Conservation (phyloP, 92 coral and sea anemone species). For the Muricea muricata region DNA sequence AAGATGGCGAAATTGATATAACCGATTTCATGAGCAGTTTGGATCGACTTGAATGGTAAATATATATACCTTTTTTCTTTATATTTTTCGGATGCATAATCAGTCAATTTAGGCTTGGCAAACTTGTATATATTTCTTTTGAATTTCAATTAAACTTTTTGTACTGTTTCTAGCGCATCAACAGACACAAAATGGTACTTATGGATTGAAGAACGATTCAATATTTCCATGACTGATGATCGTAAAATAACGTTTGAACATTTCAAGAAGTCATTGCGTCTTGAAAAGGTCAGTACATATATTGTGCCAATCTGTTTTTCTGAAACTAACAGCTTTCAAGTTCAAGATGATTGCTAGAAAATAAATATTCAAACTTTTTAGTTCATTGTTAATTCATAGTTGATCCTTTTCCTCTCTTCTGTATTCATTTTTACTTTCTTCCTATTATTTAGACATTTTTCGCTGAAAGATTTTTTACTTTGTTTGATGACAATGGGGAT, state of each 20-base stretch:
- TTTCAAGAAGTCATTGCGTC: constrained; percentile 30
- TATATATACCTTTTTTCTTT: neutral
- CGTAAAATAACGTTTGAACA: constrained; percentile 40
- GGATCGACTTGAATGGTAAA: constrained; percentile 49
- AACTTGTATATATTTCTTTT: neutral
- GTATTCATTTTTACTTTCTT: neutral
- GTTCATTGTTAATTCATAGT: too few species aligned
- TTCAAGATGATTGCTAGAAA: too few species aligned
- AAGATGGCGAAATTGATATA: constrained; percentile 49
- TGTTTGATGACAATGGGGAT: constrained; percentile 46
- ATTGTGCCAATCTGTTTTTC: too few species aligned
- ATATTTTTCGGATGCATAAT: too few species aligned
- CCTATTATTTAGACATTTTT: constrained; percentile 19
- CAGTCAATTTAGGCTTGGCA: too few species aligned
- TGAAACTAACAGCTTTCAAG: too few species aligned
- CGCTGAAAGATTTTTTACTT: constrained; percentile 38
- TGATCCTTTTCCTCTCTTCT: neutral
- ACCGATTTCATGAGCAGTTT: constrained; percentile 37
- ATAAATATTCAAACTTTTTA: too few species aligned
- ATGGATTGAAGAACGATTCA: constrained; percentile 43
- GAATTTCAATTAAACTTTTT: neutral
- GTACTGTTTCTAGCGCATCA: constrained; percentile 15
- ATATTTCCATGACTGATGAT: constrained; percentile 31
- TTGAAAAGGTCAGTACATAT: constrained; percentile 30
- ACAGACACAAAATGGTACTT: constrained; percentile 43